These are phyloP conservation scores for Stenichneumon culpator DNA, from an alignment of 2,888 invertebrate species.

Conservation along the genomic window DNA sequence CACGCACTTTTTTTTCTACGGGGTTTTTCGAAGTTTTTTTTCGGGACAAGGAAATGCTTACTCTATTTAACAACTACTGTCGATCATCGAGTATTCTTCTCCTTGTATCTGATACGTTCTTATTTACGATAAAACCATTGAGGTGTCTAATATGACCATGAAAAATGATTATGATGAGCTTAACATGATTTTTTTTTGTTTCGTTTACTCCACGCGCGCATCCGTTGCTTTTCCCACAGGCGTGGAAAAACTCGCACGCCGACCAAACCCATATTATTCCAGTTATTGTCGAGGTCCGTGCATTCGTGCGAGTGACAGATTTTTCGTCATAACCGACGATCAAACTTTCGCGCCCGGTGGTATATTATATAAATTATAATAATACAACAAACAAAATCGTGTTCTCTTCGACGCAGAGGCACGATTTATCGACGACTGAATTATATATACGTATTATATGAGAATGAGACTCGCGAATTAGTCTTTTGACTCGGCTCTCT, in stretches of 20 bases:
- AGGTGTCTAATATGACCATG: slow-evolving; percentile 55
- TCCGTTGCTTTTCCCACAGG: background rate
- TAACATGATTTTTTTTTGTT: slow-evolving; percentile 28
- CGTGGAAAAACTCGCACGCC: slow-evolving; percentile 62
- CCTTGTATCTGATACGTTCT: slow-evolving; percentile 22
- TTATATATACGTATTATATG: slow-evolving; percentile 71
- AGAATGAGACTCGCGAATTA: slow-evolving; percentile 65
- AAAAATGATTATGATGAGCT: slow-evolving; percentile 53
- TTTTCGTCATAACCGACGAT: slow-evolving; percentile 26
- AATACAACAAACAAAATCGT: slow-evolving; percentile 38
- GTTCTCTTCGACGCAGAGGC: slow-evolving; percentile 72
- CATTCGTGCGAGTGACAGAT: slow-evolving; percentile 76
- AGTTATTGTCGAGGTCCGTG: slow-evolving; percentile 84
- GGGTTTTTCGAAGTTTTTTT: background rate
- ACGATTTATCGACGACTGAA: slow-evolving; percentile 76
- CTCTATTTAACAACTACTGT: slow-evolving; percentile 74
- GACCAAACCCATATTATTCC: slow-evolving; percentile 74
- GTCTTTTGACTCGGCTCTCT: slow-evolving; percentile 65
- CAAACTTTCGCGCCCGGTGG: slow-evolving; percentile 31
- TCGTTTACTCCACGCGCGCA: slow-evolving; percentile 8
- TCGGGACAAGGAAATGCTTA: slow-evolving; percentile 73
- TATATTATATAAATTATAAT: slow-evolving; percentile 46
- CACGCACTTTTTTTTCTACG: slow-evolving; percentile 78
- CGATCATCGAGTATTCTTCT: slow-evolving; percentile 77
- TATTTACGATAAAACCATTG: slow-evolving; percentile 54